Evolutionary conservation across 2,888 invertebrate genomes (phyloP), one percentile per base, ranked within the genome.

Genomic region (Petrophora chlorosata): DNA sequence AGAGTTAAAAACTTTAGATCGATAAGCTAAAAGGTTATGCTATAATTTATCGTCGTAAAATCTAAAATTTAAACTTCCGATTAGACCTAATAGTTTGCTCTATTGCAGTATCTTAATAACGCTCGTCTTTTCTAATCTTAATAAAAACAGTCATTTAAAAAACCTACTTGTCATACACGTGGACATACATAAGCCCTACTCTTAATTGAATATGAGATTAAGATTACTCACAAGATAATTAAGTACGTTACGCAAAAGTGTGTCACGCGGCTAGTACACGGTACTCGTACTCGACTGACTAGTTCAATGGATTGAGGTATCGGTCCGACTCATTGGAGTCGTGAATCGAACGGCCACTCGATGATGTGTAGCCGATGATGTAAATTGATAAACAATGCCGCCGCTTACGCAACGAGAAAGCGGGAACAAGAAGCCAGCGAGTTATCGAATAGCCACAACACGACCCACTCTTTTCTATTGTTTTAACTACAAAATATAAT

Each of bases 381-480:
- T 78, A 78, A 79, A 77, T 70, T 71, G 68, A 79, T 61, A 84
- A 81, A 77, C 75, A 73, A 67, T 61, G 69, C 75, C 74, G 68
- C 73, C 39, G 44, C 56, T 78, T 74, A 74, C 68, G 76, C 73
- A 82, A 84, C 65, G 73, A 73, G 86, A 88, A 87, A 89, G 83
- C 70, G 76, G 77, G 69, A 79, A 63, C 49, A 65, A 72, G 67
- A 43, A 39, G 19, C 28, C 15, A 45, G 53, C 46, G 39, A 76
- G 70, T 72, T 80, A 79, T 76, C 70, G 63, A 50, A 69, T 72
- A 71, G 68, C 73, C 74, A 59, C 65, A 57, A 67, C 76, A 38
- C 60, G 77, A 47, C 59, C 59, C 56, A 64, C 61, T 56, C 58
- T 36, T 33, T 36, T 44, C 49, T 52, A 54, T 57, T 55, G 57